These are phyloP conservation scores for Uria aalge DNA, from an alignment of 2,113 vertebrate genomes.

Conservation along the genomic window DNA sequence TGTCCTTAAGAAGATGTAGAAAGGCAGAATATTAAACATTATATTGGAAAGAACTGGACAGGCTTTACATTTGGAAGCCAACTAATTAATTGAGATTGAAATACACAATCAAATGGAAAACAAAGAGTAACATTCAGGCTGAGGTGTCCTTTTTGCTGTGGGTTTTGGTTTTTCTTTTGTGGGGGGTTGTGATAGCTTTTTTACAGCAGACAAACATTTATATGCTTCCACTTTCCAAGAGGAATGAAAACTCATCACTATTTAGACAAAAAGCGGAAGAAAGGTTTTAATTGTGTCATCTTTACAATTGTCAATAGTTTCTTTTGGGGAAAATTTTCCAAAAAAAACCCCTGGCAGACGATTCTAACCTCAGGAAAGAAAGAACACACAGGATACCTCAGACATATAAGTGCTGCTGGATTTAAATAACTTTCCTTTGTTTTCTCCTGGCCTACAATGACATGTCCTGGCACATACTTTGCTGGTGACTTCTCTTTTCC, in stretches of 20 bases:
- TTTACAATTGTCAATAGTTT: not conserved
- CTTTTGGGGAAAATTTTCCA: not conserved
- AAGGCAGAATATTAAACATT: constrained; percentile 58
- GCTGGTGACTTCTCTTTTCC: not conserved
- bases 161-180: not conserved
- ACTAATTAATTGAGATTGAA: constrained; percentile 33
- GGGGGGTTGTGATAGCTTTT: not conserved
- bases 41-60: constrained; percentile 13
- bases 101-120: constrained; percentile 17
- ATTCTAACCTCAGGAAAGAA: not conserved
- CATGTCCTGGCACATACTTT: not conserved
- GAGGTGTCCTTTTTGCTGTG: not conserved
- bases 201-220: not conserved
- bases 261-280: not conserved
- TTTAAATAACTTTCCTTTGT: not conserved
- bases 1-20: constrained; percentile 34
- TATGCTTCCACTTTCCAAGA: not conserved
- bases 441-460: not conserved
- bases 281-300: not conserved
- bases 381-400: not conserved
- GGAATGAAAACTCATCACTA: not conserved
- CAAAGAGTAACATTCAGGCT: not conserved
- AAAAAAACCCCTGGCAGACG: not conserved
- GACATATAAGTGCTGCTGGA: not conserved
- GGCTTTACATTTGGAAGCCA: constrained; percentile 22